These are phyloP conservation scores for Aspidapion aeneum DNA, from an alignment of 2,888 invertebrate genomes.

Conservation along the genomic window DNA sequence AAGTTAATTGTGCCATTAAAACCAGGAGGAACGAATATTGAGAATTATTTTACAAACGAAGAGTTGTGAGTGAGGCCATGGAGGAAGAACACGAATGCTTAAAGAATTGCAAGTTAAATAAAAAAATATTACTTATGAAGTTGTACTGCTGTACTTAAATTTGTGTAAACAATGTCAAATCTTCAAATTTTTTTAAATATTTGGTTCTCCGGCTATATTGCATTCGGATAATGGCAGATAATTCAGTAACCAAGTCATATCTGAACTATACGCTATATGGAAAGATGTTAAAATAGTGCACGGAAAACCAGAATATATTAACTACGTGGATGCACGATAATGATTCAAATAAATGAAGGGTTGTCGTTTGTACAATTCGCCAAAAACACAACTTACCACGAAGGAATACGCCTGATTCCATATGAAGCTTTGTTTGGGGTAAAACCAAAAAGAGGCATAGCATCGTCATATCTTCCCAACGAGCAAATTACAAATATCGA, in stretches of 20 bases:
- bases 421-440: conserved; percentile 38
- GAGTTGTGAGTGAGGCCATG: conserved; percentile 35
- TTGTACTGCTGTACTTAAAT: conserved; percentile 32
- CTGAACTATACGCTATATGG: conserved; percentile 16
- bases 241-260: conserved; percentile 31
- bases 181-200: conserved; percentile 32
- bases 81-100: conserved; percentile 34
- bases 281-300: conserved; percentile 19
- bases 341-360: conserved; percentile 41
- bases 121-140: conserved; percentile 35
- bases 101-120: conserved; percentile 35
- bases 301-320: conserved; percentile 25
- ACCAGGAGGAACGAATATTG: conserved; percentile 29
- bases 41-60: conserved; percentile 31
- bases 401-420: conserved; percentile 23
- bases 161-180: conserved; percentile 31
- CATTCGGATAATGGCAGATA: conserved; percentile 37
- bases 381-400: conserved; percentile 19
- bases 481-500: conserved; percentile 30
- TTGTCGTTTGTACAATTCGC: conserved; percentile 27
- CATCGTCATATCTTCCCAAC: conserved; percentile 28
- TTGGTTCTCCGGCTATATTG: conserved; percentile 35
- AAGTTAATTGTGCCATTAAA: conserved; percentile 31
- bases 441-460: conserved; percentile 31
- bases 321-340: conserved; percentile 37